Percentiles rank a stretch among this genome's conserved stretches.
Evolutionary conservation across 2,113 vertebrate species (phyloP).

Genomic region (Meles meles): DNA sequence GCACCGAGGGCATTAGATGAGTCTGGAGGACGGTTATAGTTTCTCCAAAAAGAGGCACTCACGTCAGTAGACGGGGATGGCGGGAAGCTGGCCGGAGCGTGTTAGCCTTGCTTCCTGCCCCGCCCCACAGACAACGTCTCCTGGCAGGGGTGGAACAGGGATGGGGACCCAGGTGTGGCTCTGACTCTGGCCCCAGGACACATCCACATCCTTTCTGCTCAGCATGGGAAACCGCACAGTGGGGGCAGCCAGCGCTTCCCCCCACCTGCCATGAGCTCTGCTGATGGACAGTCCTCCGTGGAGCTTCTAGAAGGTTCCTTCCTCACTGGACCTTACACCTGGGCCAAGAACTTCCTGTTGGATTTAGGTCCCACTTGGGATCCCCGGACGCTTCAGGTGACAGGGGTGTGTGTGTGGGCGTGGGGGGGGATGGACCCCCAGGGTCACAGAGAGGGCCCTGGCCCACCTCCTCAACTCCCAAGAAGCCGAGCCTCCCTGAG

Average conservation of each 20-base stretch:
- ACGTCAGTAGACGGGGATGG: background rate
- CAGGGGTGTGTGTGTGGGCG: no score
- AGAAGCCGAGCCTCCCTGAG: background rate
- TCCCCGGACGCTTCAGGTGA: background rate
- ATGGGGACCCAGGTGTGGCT: background rate
- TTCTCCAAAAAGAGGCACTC: background rate
- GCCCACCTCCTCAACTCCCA: background rate
- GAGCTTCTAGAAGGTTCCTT: background rate
- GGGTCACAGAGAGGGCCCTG: fast-evolving
- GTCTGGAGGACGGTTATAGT: no score
- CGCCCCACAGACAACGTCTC: no score
- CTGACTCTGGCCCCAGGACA: background rate
- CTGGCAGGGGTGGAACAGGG: background rate
- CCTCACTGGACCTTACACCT: fast-evolving
- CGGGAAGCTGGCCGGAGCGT: background rate
- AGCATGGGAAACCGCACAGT: background rate
- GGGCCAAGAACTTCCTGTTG: background rate
- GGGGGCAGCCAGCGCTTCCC: no score
- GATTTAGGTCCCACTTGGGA: background rate
- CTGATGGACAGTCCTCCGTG: fast-evolving
- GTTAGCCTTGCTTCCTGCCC: background rate
- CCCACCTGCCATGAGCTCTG: background rate
- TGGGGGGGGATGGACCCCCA: no score
- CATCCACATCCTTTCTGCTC: background rate
- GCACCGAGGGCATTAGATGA: fast-evolving